Evolutionary conservation across 2,113 vertebrate species (phyloP), one percentile per base, ranked within the genome.

Genomic region (Engraulis encrasicolus): DNA sequence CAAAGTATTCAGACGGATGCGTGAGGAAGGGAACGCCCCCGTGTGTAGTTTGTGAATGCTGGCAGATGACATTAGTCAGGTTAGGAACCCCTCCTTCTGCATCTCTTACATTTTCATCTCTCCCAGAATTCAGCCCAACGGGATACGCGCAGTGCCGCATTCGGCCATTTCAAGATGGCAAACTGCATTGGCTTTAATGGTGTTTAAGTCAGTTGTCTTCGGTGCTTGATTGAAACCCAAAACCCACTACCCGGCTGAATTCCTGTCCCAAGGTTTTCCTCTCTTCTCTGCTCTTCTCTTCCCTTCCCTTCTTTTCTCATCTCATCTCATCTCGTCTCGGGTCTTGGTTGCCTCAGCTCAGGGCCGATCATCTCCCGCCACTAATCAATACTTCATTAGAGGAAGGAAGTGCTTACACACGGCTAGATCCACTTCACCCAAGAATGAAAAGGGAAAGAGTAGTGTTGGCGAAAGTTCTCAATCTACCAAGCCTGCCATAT

Each of bases 341-440:
- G n/a, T n/a, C n/a, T n/a, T 27, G 58, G 12, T 66, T 1, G 15
- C 66, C 66, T 34, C 31, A 15, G 31, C 15, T 14, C 27, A 5
- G 66, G 2, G 27, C 12, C 27, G 27, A 34, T 74, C 66, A 74
- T 74, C 66, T 74, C 66, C 66, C 12, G 31, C 27, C 9, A 2
- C 23, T 31, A 14, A 74, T 74, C 66, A 74, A 74, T 74, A 74
- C 66, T 36, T 74, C 66, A 74, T 74, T 74, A 74, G 66, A n/a
- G 27, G 27, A 2, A 74, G 66, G 66, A 74, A 74, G 15, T 74
- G 66, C 66, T 74, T 74, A 36, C 66, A 36, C 66, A 34, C 12
- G 66, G 66, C 66, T 74, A 74, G 17, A 74, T 74, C 66, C 31
- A 74, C 66, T 74, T 18, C 12, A 15, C 58, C 58, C n/a, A 23